phyloP scores from a whole-genome alignment of 2,113 vertebrate genomes.

The Falco punctatus region DNA sequence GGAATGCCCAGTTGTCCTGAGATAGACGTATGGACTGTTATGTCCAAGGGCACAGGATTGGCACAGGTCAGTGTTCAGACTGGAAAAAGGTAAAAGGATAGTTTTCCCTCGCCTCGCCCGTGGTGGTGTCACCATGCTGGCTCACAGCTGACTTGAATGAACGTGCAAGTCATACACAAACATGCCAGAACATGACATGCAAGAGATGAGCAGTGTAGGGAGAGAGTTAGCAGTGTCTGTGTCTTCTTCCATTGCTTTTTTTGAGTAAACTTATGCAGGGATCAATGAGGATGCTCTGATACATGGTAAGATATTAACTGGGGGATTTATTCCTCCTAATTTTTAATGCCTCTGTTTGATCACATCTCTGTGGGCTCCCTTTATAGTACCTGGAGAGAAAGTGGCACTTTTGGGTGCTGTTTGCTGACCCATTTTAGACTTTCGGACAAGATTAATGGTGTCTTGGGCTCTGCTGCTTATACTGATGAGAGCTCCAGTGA shows the following conservation, averaged over 20 bases:
- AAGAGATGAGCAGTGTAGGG: background rate
- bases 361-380: background rate
- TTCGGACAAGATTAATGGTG: background rate
- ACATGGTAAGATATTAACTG: background rate
- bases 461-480: background rate
- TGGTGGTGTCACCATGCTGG: background rate
- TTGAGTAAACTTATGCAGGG: background rate
- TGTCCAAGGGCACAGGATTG: background rate
- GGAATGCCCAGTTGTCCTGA: background rate
- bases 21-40: fast-evolving
- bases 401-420: background rate
- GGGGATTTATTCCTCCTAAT: background rate
- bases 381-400: background rate
- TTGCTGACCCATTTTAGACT: background rate
- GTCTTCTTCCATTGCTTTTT: background rate
- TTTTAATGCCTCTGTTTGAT: background rate
- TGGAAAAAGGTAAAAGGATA: background rate
- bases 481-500: background rate
- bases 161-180: background rate
- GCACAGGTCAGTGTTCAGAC: background rate
- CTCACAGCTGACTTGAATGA: background rate
- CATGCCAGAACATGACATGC: background rate
- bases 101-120: background rate
- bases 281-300: background rate
- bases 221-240: background rate